Base-by-base conservation (phyloP, 23 tunicate genomes). In the Halocynthia roretzi region DNA sequence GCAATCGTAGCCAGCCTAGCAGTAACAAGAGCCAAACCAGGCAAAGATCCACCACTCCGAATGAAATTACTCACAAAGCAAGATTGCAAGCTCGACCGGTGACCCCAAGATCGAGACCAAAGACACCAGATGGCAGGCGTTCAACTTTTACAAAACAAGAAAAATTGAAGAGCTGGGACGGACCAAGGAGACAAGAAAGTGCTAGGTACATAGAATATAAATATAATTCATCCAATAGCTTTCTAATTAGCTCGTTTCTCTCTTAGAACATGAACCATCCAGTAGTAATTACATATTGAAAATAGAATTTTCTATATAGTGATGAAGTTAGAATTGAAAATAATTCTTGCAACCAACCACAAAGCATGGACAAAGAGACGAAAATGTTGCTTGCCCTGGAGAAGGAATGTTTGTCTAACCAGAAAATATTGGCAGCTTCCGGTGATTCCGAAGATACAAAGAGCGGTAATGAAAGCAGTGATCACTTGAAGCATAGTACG, bases 161-260 rank as follows among this genome's bases (percentile, higher is more conserved):
- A 48, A 74, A 74, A 54, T 54, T 74, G 17, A 74, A 74, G 22
- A 54, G 64, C 12, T 74, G 49, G 50, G 78, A 74, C 6, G 78
- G 78, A 56, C 78, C 78, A 10, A 74, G 78, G n/a, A 5, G 44
- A 31, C 44, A 31, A 31, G 44, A 31, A 31, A 31, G 44, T 31
- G 4, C 44, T 31, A 4, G 44, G 44, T 31, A 31, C 44, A 31
- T 31, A n/a, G n/a, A n/a, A n/a, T n/a, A 31, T 31, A 4, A 31
- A 31, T 31, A 31, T 31, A 31, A 0, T 31, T 31, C 44, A 31
- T 31, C 44, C 44, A 31, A 31, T 31, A 31, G 44, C 2, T 31
- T 0, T 31, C 44, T 31, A 31, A 31, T 31, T 31, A 31, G 44
- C 4, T 31, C 4, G 4, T 4, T 31, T 31, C 44, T 31, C 44